Percentiles rank a stretch among this genome's conserved stretches.
These are phyloP conservation scores for Eurosta solidaginis DNA, from an alignment of 1,140 invertebrate genomes.

Conservation along the genomic window DNA sequence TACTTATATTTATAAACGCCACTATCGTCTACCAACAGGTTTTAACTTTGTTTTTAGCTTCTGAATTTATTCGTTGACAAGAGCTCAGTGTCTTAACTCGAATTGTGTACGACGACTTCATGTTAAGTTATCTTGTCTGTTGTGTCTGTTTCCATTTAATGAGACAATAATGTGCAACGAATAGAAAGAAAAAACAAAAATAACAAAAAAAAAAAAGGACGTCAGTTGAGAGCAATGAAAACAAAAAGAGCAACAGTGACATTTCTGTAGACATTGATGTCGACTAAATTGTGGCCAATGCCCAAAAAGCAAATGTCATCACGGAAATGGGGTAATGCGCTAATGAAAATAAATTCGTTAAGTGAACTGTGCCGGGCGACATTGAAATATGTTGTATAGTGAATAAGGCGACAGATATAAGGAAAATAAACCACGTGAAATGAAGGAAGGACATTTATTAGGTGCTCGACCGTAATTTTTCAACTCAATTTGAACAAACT, in stretches of 20 bases:
- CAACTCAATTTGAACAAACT: too few species aligned
- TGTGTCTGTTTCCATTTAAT: neutral
- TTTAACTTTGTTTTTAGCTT: neutral
- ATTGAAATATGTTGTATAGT: too few species aligned
- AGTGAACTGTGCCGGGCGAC: neutral
- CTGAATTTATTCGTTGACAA: neutral
- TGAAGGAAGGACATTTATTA: too few species aligned
- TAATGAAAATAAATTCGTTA: slow-evolving; percentile 19
- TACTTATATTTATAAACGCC: slow-evolving; percentile 1
- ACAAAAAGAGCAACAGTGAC: neutral
- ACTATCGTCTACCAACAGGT: neutral
- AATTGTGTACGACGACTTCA: neutral
- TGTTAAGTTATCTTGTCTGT: neutral
- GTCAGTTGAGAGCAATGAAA: too few species aligned
- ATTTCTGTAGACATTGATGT: neutral
- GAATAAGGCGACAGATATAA: too few species aligned
- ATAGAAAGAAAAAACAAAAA: neutral
- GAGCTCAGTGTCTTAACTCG: slow-evolving; percentile 9
- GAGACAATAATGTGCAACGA: slow-evolving; percentile 12
- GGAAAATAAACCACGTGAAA: too few species aligned
- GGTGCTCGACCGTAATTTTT: too few species aligned
- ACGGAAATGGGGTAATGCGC: slow-evolving; percentile 18
- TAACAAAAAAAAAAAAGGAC: neutral
- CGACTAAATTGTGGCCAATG: neutral
- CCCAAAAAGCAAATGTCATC: neutral